These are phyloP conservation scores for Microctonus brassicae DNA, from an alignment of 2,888 invertebrate species.

Conservation along the genomic window DNA sequence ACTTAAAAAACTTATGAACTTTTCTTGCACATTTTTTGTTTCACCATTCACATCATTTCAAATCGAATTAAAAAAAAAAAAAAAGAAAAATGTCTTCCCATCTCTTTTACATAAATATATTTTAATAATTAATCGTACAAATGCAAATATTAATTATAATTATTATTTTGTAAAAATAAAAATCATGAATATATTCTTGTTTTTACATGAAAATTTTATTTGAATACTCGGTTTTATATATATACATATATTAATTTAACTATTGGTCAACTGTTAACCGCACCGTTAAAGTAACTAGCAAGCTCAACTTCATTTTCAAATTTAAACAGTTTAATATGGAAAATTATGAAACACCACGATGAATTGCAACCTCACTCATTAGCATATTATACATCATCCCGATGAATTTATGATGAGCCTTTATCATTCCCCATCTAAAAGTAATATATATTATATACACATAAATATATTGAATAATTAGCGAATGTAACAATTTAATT, in stretches of 20 bases:
- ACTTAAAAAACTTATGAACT: constrained; percentile 46
- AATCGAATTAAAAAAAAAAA: background rate
- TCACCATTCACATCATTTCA: background rate
- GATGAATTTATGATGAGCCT: constrained; percentile 1
- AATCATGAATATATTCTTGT: constrained; percentile 1
- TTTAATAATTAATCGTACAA: background rate
- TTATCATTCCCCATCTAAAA: background rate
- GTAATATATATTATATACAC: constrained; percentile 12
- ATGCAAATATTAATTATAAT: constrained; percentile 9
- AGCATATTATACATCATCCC: constrained; percentile 21
- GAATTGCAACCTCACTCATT: constrained; percentile 38
- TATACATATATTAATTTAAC: constrained; percentile 45
- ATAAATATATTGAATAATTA: background rate
- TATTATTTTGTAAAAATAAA: background rate
- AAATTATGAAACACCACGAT: constrained; percentile 31
- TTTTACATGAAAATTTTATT: constrained; percentile 44
- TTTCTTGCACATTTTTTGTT: constrained; percentile 24
- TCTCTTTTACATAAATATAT: background rate
- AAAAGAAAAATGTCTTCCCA: no score
- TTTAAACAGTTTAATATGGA: constrained; percentile 48
- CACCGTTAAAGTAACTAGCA: constrained; percentile 36
- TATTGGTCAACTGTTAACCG: constrained; percentile 40
- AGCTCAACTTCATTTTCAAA: constrained; percentile 43
- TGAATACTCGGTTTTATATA: constrained; percentile 45
- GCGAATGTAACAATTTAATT: background rate